Conservation (phyloP, 2,113 vertebrate species). For the Phylloscopus whistleri region DNA sequence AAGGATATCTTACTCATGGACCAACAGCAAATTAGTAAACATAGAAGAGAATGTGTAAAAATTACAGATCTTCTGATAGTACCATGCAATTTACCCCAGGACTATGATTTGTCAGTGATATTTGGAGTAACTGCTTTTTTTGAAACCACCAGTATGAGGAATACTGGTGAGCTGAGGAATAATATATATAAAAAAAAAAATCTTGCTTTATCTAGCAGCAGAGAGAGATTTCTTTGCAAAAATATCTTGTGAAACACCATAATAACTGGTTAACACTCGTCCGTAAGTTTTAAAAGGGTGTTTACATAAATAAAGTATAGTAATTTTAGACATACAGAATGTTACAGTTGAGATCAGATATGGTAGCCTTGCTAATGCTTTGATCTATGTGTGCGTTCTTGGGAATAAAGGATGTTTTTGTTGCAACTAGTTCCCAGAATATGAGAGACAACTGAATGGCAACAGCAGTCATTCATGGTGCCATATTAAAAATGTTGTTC, state of each 20-base stretch:
- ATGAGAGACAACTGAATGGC: not conserved
- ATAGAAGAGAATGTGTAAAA: not conserved
- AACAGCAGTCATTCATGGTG: not conserved
- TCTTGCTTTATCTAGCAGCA: not conserved
- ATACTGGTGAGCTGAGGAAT: not conserved
- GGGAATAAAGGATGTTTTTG: not conserved
- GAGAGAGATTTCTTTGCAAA: not conserved
- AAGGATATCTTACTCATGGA: slow-evolving; percentile 49
- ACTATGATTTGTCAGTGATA: not conserved
- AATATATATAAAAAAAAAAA: not conserved
- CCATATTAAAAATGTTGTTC: not conserved
- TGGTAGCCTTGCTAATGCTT: not conserved
- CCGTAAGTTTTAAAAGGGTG: not conserved
- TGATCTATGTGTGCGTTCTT: not conserved
- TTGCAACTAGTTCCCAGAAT: not conserved
- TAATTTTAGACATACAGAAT: not conserved
- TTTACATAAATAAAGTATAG: slow-evolving; percentile 19
- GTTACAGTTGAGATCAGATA: not conserved
- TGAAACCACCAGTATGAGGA: not conserved
- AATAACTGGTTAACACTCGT: slow-evolving; percentile 5
- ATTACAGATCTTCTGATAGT: not conserved
- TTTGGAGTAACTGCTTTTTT: not conserved
- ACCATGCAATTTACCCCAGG: not conserved
- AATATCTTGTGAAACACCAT: not conserved
- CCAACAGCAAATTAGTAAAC: slow-evolving; percentile 45